Base-by-base conservation (phyloP, 2,888 invertebrate species). In the Dasysyrphus albostriatus region DNA sequence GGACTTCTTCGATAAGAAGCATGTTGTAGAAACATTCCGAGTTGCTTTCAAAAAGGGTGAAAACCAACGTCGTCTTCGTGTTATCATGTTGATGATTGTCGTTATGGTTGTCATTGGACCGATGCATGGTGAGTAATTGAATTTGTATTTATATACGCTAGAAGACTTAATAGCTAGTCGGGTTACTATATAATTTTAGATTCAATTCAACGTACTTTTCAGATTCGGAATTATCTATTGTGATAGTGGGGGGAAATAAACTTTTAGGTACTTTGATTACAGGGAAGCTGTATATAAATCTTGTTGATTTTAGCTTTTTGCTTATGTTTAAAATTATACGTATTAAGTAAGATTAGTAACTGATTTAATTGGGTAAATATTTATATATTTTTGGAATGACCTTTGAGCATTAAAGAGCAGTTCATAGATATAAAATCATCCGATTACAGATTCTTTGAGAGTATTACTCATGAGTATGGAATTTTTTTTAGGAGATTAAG, bases 81-180 rank as follows among this genome's bases (percentile, higher is more conserved):
- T 97, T 56, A 94, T 96, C 89, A 94, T 96, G 93, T 93, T 97
- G 37, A 96, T 97, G 94, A 93, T 97, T 78, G 96, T 97, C 29
- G 95, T 97, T 19, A 96, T 97, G 94, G 96, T 97, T 54, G 96
- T 97, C 88, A 96, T 97, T 89, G 97, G 97, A 70, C 97, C 97
- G 0, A 94, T 97, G 93, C 96, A 97, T 90, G 97, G 97, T 96
- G 92, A 95, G 95, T 92, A 51, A 49, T 49, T 49, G 16, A 49
- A 19, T 19, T 19, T 49, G 47, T 44, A n/a, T 32, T 49, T 4
- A 3, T 47, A 3, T 16, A 47, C 0, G 10, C 10, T 0, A 16
- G 9, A 14, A 42, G 42, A 44, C 14, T 14, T 44, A 49, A 10
- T 49, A 2, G 19, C n/a, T 24, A 24, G 24, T 24, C 24, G 24